These are phyloP conservation scores for Gymnogyps californianus DNA, from an alignment of 2,113 vertebrate genomes.

Conservation along the genomic window DNA sequence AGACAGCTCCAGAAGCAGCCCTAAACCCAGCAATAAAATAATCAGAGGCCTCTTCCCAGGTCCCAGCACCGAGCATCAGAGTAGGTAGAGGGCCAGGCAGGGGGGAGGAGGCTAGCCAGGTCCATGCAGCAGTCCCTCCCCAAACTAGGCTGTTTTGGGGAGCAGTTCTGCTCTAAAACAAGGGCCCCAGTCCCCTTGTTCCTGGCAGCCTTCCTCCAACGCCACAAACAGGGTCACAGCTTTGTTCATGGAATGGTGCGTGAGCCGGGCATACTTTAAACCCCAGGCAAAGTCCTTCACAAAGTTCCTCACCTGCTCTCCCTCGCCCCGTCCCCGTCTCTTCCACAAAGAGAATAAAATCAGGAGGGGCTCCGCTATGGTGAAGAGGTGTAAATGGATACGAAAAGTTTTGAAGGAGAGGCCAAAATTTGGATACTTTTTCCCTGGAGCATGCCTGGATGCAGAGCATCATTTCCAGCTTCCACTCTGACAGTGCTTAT, in stretches of 20 bases:
- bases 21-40: slow-evolving; percentile 37
- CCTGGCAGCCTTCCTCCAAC: neutral
- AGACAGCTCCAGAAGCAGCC: slow-evolving; percentile 8
- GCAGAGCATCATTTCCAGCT: neutral
- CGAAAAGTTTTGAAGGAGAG: neutral
- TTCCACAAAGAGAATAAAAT: neutral
- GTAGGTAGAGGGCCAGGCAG: neutral
- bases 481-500: neutral
- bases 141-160: neutral
- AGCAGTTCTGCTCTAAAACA: neutral
- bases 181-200: neutral
- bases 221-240: neutral
- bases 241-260: rapidly evolving
- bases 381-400: neutral
- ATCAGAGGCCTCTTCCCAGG: neutral
- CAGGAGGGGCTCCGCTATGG: neutral
- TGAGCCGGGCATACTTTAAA: neutral
- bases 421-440: neutral
- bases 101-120: neutral
- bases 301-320: neutral
- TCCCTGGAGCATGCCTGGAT: neutral
- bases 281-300: neutral
- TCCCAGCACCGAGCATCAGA: neutral
- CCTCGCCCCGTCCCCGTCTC: rapidly evolving
- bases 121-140: rapidly evolving